Evolutionary conservation across 1,140 invertebrate species (phyloP), one percentile per base, ranked within the genome.

Genomic region (Aphis gossypii): DNA sequence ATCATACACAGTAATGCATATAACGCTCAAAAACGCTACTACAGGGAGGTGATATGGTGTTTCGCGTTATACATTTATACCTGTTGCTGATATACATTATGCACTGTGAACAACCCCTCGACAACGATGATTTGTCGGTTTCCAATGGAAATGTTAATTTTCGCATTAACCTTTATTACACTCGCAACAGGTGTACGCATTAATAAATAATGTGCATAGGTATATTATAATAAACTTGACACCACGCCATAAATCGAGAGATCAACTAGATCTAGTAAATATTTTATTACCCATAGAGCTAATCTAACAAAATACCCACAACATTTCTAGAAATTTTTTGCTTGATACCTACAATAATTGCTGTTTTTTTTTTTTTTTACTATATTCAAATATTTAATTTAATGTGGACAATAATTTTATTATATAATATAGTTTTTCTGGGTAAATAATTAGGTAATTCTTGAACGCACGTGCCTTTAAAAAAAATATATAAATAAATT

Each of bases 101-200:
- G 30, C n/a, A 51, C 86, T 23, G 88, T 30, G 51, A 56, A 89
- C 88, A 91, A 91, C 90, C 90, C 90, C 90, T 91, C 90, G 60
- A 25, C 51, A 54, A 54, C 90, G 44, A 91, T 91, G 90, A 91
- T 91, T 91, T 91, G 90, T 91, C 60, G 90, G 44, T 76, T 91
- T 91, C 44, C 90, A 20, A 91, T 91, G 44, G 38, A 91, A 91
- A 91, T 91, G 30, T 91, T 91, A 91, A 89, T 89, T 89, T 38
- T 89, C 46, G 21, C n/a, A n/a, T 89, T 89, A 89, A 89, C 88
- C 88, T 56, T 89, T 89, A 35, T 51, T 89, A 38, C 11, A 54
- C 2, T n/a, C 35, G 51, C 88, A 89, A 89, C 88, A 89, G 51
- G 88, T 56, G 35, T 6, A 54, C 46, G 35, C 9, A 30, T 44